A percentile compares a stretch with the other conserved stretches of the same genome.
Conservation (phyloP, 2,888 invertebrate genomes). For the Chaitophorus viminalis region DNA sequence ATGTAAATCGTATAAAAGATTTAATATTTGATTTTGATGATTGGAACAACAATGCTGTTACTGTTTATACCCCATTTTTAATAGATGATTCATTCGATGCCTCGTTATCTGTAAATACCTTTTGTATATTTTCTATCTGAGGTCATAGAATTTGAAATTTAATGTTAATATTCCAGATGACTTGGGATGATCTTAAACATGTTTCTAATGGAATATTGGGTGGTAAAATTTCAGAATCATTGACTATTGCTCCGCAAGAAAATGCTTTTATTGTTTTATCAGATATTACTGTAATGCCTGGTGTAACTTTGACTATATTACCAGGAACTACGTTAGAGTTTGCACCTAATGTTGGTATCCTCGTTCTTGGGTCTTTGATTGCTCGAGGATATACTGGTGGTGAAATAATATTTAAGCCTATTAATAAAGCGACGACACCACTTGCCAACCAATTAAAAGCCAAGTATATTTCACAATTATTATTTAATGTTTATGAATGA, state of each 20-base stretch:
- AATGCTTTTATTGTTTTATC: constrained; percentile 83
- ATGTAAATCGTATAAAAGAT: constrained; percentile 78
- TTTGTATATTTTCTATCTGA: background rate
- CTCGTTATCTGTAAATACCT: constrained; percentile 73
- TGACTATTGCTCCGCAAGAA: constrained; percentile 74
- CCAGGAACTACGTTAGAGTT: constrained; percentile 93
- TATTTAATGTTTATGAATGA: constrained; percentile 10
- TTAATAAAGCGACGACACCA: constrained; percentile 60
- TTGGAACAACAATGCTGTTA: constrained; percentile 98
- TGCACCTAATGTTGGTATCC: constrained; percentile 92
- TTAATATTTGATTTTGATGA: constrained; percentile 98
- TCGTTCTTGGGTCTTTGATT: constrained; percentile 88
- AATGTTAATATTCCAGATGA: constrained; percentile 36
- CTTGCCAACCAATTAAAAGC: constrained; percentile 35
- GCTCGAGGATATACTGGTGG: constrained; percentile 82
- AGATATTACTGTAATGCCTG: constrained; percentile 98
- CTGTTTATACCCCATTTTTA: constrained; percentile 88
- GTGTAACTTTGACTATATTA: constrained; percentile 83
- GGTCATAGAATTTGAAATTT: background rate
- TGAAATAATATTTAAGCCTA: constrained; percentile 82
- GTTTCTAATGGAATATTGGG: constrained; percentile 44
- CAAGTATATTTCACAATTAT: constrained; percentile 27
- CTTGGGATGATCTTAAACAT: constrained; percentile 40
- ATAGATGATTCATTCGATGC: constrained; percentile 80
- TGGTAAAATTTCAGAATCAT: constrained; percentile 67